Percentiles rank a stretch among this genome's conserved stretches.
Conservation (phyloP, 2,888 invertebrate species). For the Penaeus monodon region DNA sequence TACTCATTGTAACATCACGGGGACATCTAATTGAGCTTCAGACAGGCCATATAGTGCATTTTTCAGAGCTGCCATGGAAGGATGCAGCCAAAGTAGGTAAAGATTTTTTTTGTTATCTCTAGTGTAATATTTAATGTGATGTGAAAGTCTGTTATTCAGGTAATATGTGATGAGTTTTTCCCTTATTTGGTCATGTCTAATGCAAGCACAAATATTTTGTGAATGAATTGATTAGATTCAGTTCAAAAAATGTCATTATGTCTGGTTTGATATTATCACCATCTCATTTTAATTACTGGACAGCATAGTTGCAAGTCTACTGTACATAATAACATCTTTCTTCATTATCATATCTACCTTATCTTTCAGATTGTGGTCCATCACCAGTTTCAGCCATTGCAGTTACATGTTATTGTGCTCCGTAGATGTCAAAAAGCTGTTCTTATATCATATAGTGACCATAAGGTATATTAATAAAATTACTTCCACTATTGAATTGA, state of each 20-base stretch:
- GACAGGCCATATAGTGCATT: background rate
- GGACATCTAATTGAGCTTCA: slow-evolving; percentile 39
- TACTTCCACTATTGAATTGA: background rate
- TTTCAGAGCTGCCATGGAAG: background rate
- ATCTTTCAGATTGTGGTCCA: slow-evolving; percentile 52
- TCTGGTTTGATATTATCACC: background rate
- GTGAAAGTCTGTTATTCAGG: no score
- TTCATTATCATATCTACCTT: background rate
- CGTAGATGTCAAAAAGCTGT: background rate
- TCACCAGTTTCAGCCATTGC: slow-evolving; percentile 52
- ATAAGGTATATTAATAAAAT: slow-evolving; percentile 22
- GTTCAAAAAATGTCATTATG: slow-evolving; percentile 14
- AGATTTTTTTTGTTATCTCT: no score
- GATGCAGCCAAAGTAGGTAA: no score
- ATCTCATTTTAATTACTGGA: background rate
- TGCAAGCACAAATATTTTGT: no score
- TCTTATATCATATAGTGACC: slow-evolving; percentile 23
- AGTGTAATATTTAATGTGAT: no score
- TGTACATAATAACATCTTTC: background rate
- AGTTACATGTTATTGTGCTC: slow-evolving; percentile 39
- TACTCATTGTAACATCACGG: slow-evolving; percentile 18
- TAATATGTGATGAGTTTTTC: no score
- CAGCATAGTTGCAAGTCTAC: no score
- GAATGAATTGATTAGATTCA: background rate
- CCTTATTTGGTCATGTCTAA: no score